Conservation (phyloP, 2,888 invertebrate genomes). For the Eumerus sabulonum region DNA sequence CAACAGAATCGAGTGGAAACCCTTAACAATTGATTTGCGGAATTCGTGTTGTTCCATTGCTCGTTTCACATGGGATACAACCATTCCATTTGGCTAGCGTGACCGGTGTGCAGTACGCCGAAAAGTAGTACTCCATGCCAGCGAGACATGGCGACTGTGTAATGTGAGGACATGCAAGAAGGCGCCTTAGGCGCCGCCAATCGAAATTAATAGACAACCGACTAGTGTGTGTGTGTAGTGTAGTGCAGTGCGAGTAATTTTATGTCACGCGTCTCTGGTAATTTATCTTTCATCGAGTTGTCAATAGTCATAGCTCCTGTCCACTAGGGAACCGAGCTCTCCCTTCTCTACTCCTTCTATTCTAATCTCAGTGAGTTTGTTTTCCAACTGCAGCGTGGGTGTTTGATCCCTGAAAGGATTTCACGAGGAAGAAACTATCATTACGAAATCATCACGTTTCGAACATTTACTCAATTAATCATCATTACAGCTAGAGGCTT, state of each 20-base stretch:
- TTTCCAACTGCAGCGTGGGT: no score
- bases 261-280: conserved; percentile 53
- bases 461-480: conserved; percentile 78
- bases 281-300: conserved; percentile 58
- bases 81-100: neutral
- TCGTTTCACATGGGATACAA: neutral
- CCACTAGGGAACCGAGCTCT: no score
- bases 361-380: no score
- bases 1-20: neutral
- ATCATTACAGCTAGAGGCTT: conserved; percentile 73
- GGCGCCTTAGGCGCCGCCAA: conserved; percentile 49
- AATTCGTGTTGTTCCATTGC: conserved; percentile 15
- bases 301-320: conserved; percentile 6
- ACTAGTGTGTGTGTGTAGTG: no score
- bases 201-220: conserved; percentile 55
- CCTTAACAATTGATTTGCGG: conserved; percentile 43
- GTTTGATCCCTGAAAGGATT: no score
- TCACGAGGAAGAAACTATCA: conserved; percentile 66
- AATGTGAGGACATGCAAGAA: conserved; percentile 23
- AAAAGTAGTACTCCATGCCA: neutral
- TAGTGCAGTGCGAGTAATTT: conserved; percentile 29
- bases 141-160: neutral
- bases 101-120: conserved; percentile 4
- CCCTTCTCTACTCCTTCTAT: no score
- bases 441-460: conserved; percentile 79